These are phyloP conservation scores for Eristalis intricaria DNA, from an alignment of 2,888 invertebrate species.

Conservation along the genomic window DNA sequence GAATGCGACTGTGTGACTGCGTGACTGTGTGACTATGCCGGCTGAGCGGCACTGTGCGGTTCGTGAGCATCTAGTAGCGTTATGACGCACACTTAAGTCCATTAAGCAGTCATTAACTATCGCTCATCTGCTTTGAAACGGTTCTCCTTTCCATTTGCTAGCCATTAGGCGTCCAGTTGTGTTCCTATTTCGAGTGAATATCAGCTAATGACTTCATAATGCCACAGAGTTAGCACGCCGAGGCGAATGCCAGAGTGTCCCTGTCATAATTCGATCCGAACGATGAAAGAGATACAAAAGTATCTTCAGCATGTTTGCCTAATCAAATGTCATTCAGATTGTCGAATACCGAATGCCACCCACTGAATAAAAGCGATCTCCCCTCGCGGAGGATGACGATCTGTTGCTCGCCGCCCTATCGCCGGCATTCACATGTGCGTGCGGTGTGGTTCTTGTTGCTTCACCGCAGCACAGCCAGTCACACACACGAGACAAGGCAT, in stretches of 20 bases:
- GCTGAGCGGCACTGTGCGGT: background rate
- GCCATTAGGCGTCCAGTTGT: slow-evolving; percentile 26
- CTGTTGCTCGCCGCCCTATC: background rate
- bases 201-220: slow-evolving; percentile 52
- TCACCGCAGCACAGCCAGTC: background rate
- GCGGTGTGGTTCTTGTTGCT: slow-evolving; percentile 4
- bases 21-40: background rate
- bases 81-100: slow-evolving; percentile 23
- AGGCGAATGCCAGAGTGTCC: slow-evolving; percentile 42
- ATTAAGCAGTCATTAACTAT: slow-evolving; percentile 43
- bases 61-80: background rate
- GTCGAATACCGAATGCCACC: slow-evolving; percentile 12
- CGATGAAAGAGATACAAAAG: background rate
- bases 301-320: slow-evolving; percentile 12
- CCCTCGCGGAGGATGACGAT: slow-evolving; percentile 1
- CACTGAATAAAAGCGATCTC: slow-evolving; percentile 21
- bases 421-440: slow-evolving; percentile 19
- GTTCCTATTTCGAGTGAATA: slow-evolving; percentile 15
- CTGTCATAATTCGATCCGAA: slow-evolving; percentile 36
- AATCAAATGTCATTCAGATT: slow-evolving; percentile 31
- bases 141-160: slow-evolving; percentile 9
- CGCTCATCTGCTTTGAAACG: slow-evolving; percentile 29
- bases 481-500: background rate
- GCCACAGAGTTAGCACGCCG: background rate
- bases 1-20: background rate